Evolutionary conservation across 2,888 invertebrate genomes (phyloP), one percentile per base, ranked within the genome.

Genomic region (Trypoxylon attenuatum): DNA sequence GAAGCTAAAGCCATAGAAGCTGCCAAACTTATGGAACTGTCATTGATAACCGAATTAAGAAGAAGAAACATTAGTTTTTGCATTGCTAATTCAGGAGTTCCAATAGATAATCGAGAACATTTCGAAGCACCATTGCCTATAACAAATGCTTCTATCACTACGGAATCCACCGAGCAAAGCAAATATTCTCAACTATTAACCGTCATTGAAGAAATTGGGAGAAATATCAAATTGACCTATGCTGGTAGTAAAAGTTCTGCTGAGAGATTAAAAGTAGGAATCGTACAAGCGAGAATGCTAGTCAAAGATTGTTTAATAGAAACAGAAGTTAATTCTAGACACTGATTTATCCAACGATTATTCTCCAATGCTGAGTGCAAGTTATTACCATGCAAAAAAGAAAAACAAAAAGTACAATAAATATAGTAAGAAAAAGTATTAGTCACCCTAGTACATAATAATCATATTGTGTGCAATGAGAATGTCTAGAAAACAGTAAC

Each of bases 251-350:
- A 95, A 82, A 96, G 94, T 84, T 96, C 97, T 0, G 94, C 95
- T 1, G 98, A 99, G 87, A 91, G 97, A 49, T 90, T 99, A 46
- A 99, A 98, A 88, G 91, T 97, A 52, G 95, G 96, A 58, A 98
- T 99, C 79, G 94, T 96, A 1, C 96, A 97, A 87, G 98, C 98
- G 5, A 91, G 97, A 73, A 94, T 97, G 77, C 90, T 99, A 56
- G 97, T 98, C 25, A 91, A 97, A 73, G 97, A 98, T 86, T 98
- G 98, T 88, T 90, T 98, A 57, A 92, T 96, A 88, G 98, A 98
- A 88, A 96, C 96, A 10, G 97, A 98, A 88, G 89, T 96, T 77
- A 96, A 94, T 78, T 54, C 22, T 4, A 16, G 19, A 10, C 41
- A 29, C 8, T 61, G 51, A 10, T 5, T 16, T 4, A 0, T 25